A percentile compares a stretch with the other conserved stretches of the same genome.
Evolutionary conservation across 2,113 vertebrate species (phyloP).

Genomic region (Lycaon pictus): DNA sequence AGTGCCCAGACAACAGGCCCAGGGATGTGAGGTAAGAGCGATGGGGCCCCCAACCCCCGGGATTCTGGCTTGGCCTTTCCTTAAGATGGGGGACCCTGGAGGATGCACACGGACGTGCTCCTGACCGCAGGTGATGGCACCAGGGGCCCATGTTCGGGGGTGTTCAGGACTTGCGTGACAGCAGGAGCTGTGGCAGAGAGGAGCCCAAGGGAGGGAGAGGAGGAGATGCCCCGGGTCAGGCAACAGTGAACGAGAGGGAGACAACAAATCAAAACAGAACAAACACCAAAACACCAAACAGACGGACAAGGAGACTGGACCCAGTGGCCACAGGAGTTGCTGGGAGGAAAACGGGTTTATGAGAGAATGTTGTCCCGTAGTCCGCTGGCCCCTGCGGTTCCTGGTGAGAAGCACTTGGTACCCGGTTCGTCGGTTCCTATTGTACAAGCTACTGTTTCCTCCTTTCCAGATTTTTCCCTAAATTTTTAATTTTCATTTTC

Average conservation of each 20-base stretch:
- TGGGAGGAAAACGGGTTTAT: fast-evolving
- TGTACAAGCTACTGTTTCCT: fast-evolving
- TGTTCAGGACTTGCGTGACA: fast-evolving
- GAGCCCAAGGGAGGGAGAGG: background rate
- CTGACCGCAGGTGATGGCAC: fast-evolving
- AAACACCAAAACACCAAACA: background rate
- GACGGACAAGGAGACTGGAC: background rate
- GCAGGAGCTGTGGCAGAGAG: background rate
- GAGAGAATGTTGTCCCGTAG: fast-evolving
- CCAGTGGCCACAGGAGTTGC: background rate
- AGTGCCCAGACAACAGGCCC: fast-evolving
- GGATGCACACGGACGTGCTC: fast-evolving
- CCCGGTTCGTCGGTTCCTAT: fast-evolving
- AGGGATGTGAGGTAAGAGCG: fast-evolving
- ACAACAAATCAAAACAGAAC: background rate
- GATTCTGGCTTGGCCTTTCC: background rate
- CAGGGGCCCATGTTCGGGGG: fast-evolving
- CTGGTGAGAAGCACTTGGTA: background rate
- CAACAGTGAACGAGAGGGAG: too few relatives aligned
- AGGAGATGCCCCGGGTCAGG: background rate
- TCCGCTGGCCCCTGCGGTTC: fast-evolving
- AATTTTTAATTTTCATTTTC: background rate
- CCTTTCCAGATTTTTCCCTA: background rate
- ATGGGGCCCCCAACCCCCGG: fast-evolving
- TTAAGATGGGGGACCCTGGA: background rate